phyloP scores from a whole-genome alignment of 1,140 invertebrate species.

The Cotesia glomerata region DNA sequence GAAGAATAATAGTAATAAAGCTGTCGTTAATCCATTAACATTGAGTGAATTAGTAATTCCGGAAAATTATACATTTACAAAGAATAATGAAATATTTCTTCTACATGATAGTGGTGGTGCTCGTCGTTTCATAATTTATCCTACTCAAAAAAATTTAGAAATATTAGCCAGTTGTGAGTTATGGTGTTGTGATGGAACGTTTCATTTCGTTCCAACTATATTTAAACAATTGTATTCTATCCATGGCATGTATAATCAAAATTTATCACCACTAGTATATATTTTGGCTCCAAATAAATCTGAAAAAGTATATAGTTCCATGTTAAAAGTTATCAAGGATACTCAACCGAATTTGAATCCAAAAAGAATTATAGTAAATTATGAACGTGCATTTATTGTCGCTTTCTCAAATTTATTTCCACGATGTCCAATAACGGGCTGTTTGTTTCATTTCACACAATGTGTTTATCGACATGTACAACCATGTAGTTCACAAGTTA shows the following conservation, averaged over 20 bases:
- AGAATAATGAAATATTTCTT: neutral
- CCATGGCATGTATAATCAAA: neutral
- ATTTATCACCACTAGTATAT: neutral
- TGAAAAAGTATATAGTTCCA: no score
- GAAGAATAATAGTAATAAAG: no score
- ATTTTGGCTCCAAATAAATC: neutral
- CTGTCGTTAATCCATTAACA: no score
- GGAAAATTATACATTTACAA: no score
- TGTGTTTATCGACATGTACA: slow-evolving; percentile 22
- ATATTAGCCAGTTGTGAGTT: neutral
- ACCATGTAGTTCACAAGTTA: slow-evolving; percentile 6
- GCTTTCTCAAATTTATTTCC: slow-evolving; percentile 13
- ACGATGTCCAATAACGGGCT: neutral
- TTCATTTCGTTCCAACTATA: neutral
- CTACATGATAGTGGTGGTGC: neutral
- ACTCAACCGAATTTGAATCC: no score
- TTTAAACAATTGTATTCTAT: slow-evolving; percentile 17
- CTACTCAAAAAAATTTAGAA: neutral
- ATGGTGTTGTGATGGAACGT: slow-evolving; percentile 4
- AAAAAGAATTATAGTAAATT: slow-evolving; percentile 10
- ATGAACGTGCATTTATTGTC: slow-evolving; percentile 22
- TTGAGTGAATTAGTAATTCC: no score
- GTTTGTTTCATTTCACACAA: slow-evolving; percentile 25
- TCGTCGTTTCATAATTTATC: neutral
- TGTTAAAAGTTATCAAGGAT: no score